A percentile compares a stretch with the other conserved stretches of the same genome.
Evolutionary conservation across 1,140 invertebrate genomes (phyloP).

Genomic region (Cherax quadricarinatus): DNA sequence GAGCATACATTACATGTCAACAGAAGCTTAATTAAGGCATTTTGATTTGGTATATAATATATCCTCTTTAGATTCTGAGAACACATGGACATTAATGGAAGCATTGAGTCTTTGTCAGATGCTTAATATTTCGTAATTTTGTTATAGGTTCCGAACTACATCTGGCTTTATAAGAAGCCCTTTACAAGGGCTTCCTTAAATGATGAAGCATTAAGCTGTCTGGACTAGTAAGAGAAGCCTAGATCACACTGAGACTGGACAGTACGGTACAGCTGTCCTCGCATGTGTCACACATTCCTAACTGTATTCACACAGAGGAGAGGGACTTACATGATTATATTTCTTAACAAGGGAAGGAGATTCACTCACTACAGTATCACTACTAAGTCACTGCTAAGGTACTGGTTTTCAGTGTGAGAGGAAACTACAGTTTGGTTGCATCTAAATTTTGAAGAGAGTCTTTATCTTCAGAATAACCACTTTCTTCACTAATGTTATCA

Average conservation of each 20-base stretch:
- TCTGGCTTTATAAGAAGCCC: background rate
- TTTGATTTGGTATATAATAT: background rate
- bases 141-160: background rate
- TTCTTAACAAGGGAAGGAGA: background rate
- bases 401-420: background rate
- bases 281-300: slow-evolving; percentile 29
- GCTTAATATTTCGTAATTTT: background rate
- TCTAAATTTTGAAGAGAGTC: slow-evolving; percentile 56
- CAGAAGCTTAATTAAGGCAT: background rate
- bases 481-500: slow-evolving; percentile 73
- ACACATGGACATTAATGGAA: background rate
- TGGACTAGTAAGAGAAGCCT: slow-evolving; percentile 29
- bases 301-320: slow-evolving; percentile 38
- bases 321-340: slow-evolving; percentile 24
- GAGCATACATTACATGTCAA: background rate
- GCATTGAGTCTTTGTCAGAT: background rate
- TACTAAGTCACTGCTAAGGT: background rate
- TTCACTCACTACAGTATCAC: slow-evolving; percentile 30
- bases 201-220: background rate
- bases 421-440: slow-evolving; percentile 39
- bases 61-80: background rate
- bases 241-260: slow-evolving; percentile 1
- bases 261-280: background rate
- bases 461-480: slow-evolving; percentile 69
- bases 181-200: background rate